Evolutionary conservation across 64 coral and sea anemone species (phyloP).

Genomic region (Exaiptasia diaphana): DNA sequence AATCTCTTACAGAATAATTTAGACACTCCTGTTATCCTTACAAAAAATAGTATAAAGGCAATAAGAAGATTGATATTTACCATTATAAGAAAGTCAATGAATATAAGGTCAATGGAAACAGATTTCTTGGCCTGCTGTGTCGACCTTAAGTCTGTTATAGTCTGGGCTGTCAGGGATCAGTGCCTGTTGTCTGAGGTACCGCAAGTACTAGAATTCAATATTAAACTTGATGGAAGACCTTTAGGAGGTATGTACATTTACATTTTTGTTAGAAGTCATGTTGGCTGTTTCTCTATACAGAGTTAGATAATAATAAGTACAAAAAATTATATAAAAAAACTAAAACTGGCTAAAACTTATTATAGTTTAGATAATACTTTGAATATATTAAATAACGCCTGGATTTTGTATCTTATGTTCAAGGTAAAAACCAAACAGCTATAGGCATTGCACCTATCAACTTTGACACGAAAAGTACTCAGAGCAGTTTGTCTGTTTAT

Average conservation of each 20-base stretch:
- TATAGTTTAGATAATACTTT: no score
- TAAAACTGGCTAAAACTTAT: no score
- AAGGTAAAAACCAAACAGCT: no score
- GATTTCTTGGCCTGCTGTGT: constrained; percentile 40
- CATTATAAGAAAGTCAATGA: constrained; percentile 31
- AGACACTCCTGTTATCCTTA: constrained; percentile 29
- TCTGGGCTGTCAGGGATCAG: constrained; percentile 53
- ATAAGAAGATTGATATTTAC: constrained; percentile 48
- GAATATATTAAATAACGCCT: no score
- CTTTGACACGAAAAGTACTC: no score
- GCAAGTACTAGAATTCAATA: constrained; percentile 37
- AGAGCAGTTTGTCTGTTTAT: no score
- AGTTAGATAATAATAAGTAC: no score
- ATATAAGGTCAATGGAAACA: constrained; percentile 25
- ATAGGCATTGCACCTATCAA: no score
- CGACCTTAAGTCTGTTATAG: constrained; percentile 43
- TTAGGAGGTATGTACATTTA: constrained; percentile 29
- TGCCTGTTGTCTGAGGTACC: neutral
- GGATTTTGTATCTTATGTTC: no score
- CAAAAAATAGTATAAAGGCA: constrained; percentile 52
- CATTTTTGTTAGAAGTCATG: no score
- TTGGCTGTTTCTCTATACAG: no score
- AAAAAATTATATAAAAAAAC: no score
- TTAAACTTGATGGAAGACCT: constrained; percentile 47
- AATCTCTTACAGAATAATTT: neutral